Base-by-base conservation (phyloP, 2,113 vertebrate genomes). In the Nanorana parkeri region DNA sequence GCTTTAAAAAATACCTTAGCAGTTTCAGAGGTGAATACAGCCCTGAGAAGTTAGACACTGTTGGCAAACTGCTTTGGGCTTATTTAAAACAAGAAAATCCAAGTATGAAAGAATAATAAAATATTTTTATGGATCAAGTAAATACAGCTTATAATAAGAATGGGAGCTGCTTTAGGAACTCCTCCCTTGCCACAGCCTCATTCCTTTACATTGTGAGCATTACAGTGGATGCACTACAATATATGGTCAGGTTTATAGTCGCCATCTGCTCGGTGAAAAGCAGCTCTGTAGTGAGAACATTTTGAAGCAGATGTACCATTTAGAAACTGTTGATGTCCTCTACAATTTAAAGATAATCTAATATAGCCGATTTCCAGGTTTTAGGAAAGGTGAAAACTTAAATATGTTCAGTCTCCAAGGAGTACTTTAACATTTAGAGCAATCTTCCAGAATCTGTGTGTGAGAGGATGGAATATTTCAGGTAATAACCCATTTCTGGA, bases 341-440 rank as follows among this genome's bases (percentile, higher is more conserved):
- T 28, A 63, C 78, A 80, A 79, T 75, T 75, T 75, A 75, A 75
- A 75, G 72, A 75, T 75, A 75, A 75, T 79, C 65, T 68, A 79
- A 58, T 79, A 79, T 56, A 56, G 65, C 52, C 24, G 47, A 69
- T 79, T 68, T 60, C 52, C 32, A 68, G 29, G 60, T 29, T 65
- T 65, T 64, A 63, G 47, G 36, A 55, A 77, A 63, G 60, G 74
- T 65, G 60, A 77, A 77, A 77, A 60, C 74, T 77, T 77, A 77
- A 77, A 64, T 77, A 77, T 77, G 58, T 51, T 61, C 20, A 15
- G 55, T 63, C 73, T 63, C 73, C 16, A 15, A 13, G 56, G 73
- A 76, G 73, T 58, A 47, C 36, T 65, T 77, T 28, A 64, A 51
- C 55, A 41, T 61, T 75, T 29, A 60, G 52, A 61, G 20, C 29